Base-by-base conservation (phyloP, 2,797 vertebrate genomes). In the Amniataba percoides region DNA sequence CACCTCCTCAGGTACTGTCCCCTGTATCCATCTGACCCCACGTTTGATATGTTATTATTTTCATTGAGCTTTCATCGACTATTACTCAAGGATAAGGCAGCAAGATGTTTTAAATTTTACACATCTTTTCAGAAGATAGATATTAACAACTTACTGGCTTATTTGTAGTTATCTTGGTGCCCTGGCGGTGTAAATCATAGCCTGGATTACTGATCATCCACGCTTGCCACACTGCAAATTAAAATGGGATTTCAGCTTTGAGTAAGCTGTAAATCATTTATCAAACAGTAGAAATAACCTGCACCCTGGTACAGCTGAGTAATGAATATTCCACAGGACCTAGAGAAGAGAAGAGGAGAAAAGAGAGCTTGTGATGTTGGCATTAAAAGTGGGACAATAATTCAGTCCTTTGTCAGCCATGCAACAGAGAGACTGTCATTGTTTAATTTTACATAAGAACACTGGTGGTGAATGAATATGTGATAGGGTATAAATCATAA, bases 241-340 rank as follows among this genome's bases (percentile, higher is more conserved):
- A 61, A 78, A 81, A 62, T 34, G 4, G 71, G 70, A 74, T 72
- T 77, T 61, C n/a, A 49, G 63, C 64, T 81, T 84, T 70, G 19
- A 74, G 67, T 70, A 10, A 43, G 42, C 34, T 6, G 39, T 83
- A 13, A 79, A 84, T 85, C 27, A 76, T 83, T 71, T 12, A 85
- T 84, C 34, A 82, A 56, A 78, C 53, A 66, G 51, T 74, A 23
- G 43, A 21, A 76, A 25, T 67, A 70, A 66, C 56, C 74, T 76
- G 48, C 14, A 21, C 46, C 7, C 36, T 60, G 10, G 4, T 46
- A 25, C 27, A 62, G 40, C 59, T 77, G 19, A 51, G 55, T 68
- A 48, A 78, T 80, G 12, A 62, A 77, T 69, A 46, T 60, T 75
- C 52, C 49, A 46, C 18, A n/a, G 10, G 27, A 70, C 15, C 4